Evolutionary conservation across 2,797 vertebrate species (phyloP), one percentile per base, ranked within the genome.

Genomic region (Coilia nasus): DNA sequence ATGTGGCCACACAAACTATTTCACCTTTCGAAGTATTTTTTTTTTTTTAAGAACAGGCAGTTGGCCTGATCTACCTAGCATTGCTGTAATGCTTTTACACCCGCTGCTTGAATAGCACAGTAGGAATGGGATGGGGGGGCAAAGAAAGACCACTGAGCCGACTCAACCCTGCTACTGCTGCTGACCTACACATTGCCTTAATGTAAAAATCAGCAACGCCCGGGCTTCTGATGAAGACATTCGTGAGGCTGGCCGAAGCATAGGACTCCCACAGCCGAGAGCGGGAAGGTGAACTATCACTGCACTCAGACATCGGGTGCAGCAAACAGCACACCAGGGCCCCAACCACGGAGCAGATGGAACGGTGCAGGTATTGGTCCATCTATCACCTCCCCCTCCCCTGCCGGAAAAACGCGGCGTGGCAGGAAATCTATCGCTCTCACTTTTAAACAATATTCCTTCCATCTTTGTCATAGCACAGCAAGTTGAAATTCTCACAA

Each of bases 361-460:
- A 88, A 91, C 90, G 90, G 84, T 85, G 86, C 82, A 91, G 91
- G 90, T 93, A 93, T 93, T 91, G 92, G 88, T 88, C 93, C 90
- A 93, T 96, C 93, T 93, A 95, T 96, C 94, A 96, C 86, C 82
- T 35, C 31, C 23, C 92, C 90, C 91, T 89, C 90, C 88, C 92
- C 93, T 92, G 91, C 92, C 91, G 94, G 90, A 90, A 67, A 91
- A 92, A 90, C 82, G 89, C 87, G 71, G 89, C 88, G 88, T 87
- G 93, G 88, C 90, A 92, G 93, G 91, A 95, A 95, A 95, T 94
- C 94, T 94, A 94, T 95, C 94, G 92, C 91, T 95, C 90, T 94
- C 87, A 92, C 90, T 93, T 94, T 93, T 94, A 92, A 94, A 93
- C 91, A 94, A 91, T 89, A 93, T 83, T 88, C 93, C 91, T 89